Evolutionary conservation across 64 coral and sea anemone species (phyloP).

Genomic region (Acropora tenuis): DNA sequence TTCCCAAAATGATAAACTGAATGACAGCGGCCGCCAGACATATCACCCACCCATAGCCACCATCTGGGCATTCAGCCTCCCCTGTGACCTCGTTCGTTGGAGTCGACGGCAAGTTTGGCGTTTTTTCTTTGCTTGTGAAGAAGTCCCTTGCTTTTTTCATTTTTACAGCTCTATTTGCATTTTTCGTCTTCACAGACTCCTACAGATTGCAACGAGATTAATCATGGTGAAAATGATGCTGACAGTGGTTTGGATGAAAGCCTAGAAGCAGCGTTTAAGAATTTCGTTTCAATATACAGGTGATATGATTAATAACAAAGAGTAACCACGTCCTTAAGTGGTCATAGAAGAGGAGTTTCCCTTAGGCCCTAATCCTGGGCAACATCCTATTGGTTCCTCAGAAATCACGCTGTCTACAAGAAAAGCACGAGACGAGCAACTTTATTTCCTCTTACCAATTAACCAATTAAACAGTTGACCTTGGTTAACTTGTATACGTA

Average conservation of each 20-base stretch:
- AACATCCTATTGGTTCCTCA: neutral
- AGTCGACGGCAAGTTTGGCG: neutral
- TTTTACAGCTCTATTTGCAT: neutral
- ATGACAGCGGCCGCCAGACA: conserved; percentile 32
- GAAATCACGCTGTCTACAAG: neutral
- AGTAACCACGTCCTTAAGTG: neutral
- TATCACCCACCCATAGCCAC: conserved; percentile 56
- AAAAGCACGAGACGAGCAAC: too few relatives aligned
- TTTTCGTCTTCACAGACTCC: neutral
- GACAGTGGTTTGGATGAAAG: too few relatives aligned
- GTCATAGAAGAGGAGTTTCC: neutral
- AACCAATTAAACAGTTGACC: too few relatives aligned
- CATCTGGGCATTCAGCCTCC: conserved; percentile 37
- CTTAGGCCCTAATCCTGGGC: too few relatives aligned
- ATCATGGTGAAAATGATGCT: too few relatives aligned
- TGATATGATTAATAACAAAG: too few relatives aligned
- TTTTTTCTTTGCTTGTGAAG: neutral
- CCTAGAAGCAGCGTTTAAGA: too few relatives aligned
- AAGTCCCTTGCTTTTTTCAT: conserved; percentile 20
- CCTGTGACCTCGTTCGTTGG: neutral
- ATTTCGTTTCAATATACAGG: too few relatives aligned
- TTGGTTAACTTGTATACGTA: too few relatives aligned
- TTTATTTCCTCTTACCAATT: too few relatives aligned
- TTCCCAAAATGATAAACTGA: conserved; percentile 48
- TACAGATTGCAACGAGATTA: neutral